A percentile compares a stretch with the other conserved stretches of the same genome.
Conservation (phyloP, 2,113 vertebrate species). For the Manacus vitellinus region DNA sequence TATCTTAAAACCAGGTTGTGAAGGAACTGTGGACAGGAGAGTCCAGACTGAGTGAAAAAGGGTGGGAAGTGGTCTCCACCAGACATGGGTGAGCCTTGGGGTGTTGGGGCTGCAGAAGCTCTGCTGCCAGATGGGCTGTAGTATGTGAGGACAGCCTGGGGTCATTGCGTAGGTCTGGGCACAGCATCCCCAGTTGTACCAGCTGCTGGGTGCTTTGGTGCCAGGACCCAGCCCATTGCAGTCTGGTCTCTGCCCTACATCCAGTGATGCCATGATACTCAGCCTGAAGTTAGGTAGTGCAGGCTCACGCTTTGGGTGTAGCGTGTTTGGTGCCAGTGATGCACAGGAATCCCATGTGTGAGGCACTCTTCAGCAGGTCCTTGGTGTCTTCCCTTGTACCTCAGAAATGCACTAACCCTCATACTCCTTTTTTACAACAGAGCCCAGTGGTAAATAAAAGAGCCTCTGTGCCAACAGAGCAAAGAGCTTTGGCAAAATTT, state of each 20-base stretch:
- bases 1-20: not conserved
- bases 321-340: rapidly evolving
- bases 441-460: not conserved
- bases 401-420: not conserved
- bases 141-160: not conserved
- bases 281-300: not conserved
- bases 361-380: not conserved
- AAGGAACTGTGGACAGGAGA: not conserved
- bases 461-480: not conserved
- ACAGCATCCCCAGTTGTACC: not conserved
- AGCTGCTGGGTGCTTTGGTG: not conserved
- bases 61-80: not conserved
- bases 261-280: rapidly evolving
- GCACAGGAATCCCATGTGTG: not conserved
- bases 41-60: not conserved
- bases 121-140: not conserved
- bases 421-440: not conserved
- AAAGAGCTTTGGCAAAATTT: not conserved
- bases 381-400: not conserved
- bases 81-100: not conserved
- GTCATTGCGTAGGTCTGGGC: not conserved
- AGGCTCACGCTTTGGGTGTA: rapidly evolving
- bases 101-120: not conserved
- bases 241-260: not conserved
- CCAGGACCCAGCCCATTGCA: not conserved